These are phyloP conservation scores for Tolypeutes matacus DNA, from an alignment of 2,797 vertebrate genomes.

Conservation along the genomic window DNA sequence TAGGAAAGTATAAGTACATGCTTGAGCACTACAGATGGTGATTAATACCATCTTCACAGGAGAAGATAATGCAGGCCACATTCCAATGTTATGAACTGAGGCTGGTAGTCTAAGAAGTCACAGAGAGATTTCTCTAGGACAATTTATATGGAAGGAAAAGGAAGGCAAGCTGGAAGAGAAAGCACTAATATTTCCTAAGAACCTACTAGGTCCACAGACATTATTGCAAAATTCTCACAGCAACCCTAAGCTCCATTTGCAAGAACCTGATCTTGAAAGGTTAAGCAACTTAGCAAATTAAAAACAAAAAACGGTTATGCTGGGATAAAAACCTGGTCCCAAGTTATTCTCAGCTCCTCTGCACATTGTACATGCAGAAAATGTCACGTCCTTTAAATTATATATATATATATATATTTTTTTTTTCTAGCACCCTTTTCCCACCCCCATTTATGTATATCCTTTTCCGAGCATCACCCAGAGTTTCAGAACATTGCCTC, in stretches of 20 bases:
- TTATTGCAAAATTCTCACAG: neutral
- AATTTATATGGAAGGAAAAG: neutral
- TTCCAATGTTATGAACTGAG: neutral
- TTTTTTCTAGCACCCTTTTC: neutral
- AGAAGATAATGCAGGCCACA: neutral
- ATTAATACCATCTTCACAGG: neutral
- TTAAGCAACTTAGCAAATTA: neutral
- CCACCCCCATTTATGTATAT: neutral
- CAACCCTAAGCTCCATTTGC: neutral
- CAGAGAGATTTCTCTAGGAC: neutral
- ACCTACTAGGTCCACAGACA: neutral
- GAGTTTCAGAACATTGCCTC: slow-evolving; percentile 4
- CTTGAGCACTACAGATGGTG: neutral
- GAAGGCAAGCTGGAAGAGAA: neutral
- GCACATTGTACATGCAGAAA: neutral
- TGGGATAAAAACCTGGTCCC: neutral
- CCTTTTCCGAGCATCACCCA: slow-evolving; percentile 53
- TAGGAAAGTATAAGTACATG: neutral
- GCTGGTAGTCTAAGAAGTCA: neutral
- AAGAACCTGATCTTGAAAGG: slow-evolving; percentile 27
- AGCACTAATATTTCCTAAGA: neutral
- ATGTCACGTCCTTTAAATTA: neutral
- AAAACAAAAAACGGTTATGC: neutral
- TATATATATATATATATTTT: neutral
- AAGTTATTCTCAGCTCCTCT: neutral